These are phyloP conservation scores for Lordiphosa fenestrarum DNA, from an alignment of 2,888 invertebrate species.

Conservation along the genomic window DNA sequence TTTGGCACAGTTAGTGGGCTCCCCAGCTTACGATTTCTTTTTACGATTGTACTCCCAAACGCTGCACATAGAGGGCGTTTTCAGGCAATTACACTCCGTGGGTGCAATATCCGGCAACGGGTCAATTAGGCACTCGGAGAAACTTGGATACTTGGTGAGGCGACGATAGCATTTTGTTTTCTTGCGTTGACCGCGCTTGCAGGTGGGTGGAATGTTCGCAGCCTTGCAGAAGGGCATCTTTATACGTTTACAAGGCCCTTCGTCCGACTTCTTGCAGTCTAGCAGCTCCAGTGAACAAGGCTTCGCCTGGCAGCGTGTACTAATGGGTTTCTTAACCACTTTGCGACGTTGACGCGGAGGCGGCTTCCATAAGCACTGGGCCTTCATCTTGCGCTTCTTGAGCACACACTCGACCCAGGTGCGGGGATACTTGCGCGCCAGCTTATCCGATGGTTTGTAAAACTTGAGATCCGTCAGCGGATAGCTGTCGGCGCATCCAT, in stretches of 20 bases:
- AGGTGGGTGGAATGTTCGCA: slow-evolving; percentile 1
- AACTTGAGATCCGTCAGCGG: slow-evolving; percentile 28
- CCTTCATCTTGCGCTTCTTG: slow-evolving; percentile 33
- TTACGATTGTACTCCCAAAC: slow-evolving; percentile 57
- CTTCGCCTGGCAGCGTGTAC: too few relatives aligned
- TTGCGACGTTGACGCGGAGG: slow-evolving; percentile 15
- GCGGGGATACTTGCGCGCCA: slow-evolving; percentile 43
- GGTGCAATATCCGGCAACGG: slow-evolving; percentile 36
- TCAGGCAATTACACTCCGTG: slow-evolving; percentile 49
- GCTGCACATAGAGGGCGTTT: slow-evolving; percentile 50
- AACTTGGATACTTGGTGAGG: slow-evolving; percentile 56
- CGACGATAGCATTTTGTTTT: slow-evolving; percentile 32
- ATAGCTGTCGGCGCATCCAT: slow-evolving; percentile 24
- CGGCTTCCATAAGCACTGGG: slow-evolving; percentile 33
- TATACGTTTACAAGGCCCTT: slow-evolving; percentile 25
- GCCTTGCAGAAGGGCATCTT: slow-evolving; percentile 37
- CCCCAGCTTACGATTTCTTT: slow-evolving; percentile 41
- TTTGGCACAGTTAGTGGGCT: too few relatives aligned
- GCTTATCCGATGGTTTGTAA: slow-evolving; percentile 49
- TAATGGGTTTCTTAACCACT: neutral
- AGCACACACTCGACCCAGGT: slow-evolving; percentile 56
- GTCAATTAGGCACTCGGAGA: slow-evolving; percentile 51
- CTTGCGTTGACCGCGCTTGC: neutral
- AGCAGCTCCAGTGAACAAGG: neutral
- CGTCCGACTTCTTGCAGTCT: neutral